Evolutionary conservation across 1,140 invertebrate species (phyloP).

Genomic region (Sminthurinus signatus): DNA sequence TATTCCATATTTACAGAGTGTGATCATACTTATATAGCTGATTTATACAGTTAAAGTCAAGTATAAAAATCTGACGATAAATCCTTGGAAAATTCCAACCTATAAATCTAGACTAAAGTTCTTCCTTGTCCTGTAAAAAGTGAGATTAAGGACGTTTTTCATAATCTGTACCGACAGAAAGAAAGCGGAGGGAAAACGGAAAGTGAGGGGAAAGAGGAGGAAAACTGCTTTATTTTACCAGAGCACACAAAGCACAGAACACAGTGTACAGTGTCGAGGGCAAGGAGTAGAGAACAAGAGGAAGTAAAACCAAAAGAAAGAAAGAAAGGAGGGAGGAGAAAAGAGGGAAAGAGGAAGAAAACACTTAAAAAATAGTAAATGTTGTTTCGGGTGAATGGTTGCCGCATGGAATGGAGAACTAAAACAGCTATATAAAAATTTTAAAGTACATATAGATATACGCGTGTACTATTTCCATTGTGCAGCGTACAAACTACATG

Average conservation of each 20-base stretch:
- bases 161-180: background rate
- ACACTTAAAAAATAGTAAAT: background rate
- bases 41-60: background rate
- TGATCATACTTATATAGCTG: background rate
- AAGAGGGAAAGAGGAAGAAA: no score
- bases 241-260: background rate
- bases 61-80: background rate
- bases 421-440: no score
- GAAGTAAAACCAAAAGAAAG: no score
- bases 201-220: background rate
- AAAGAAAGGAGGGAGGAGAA: background rate
- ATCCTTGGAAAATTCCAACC: background rate
- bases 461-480: no score
- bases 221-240: background rate
- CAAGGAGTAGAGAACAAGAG: no score
- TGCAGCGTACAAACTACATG: no score
- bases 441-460: no score
- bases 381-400: background rate
- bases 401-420: no score
- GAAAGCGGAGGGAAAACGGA: constrained; percentile 2
- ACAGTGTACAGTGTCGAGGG: no score
- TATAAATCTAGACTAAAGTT: constrained; percentile 8
- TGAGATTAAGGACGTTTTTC: constrained; percentile 15
- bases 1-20: no score
- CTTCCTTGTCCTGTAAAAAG: background rate